phyloP scores from a whole-genome alignment of 2,888 invertebrate genomes.

The Athrips mouffetella region DNA sequence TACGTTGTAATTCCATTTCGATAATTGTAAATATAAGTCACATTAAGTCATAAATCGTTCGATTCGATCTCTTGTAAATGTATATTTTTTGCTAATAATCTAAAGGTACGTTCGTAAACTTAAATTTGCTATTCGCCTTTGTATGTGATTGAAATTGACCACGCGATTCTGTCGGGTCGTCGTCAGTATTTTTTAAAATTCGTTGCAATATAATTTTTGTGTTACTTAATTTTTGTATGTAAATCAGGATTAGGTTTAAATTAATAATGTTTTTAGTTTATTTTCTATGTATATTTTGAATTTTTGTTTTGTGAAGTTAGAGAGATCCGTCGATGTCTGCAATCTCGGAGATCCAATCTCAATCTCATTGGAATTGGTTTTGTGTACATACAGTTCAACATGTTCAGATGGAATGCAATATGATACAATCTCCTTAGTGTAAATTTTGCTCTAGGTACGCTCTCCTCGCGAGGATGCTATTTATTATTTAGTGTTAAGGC shows the following conservation, averaged over 20 bases:
- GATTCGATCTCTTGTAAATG: slow-evolving; percentile 78
- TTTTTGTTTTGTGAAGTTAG: slow-evolving; percentile 45
- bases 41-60: slow-evolving; percentile 72
- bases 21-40: slow-evolving; percentile 76
- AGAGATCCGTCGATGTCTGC: slow-evolving; percentile 61
- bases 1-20: slow-evolving; percentile 75
- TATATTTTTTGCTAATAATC: slow-evolving; percentile 71
- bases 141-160: slow-evolving; percentile 36
- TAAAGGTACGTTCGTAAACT: slow-evolving; percentile 40
- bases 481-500: slow-evolving; percentile 76
- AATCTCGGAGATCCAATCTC: slow-evolving; percentile 76
- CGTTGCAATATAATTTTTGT: slow-evolving; percentile 71
- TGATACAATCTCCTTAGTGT: slow-evolving; percentile 71
- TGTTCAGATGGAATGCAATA: slow-evolving; percentile 65
- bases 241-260: slow-evolving; percentile 65
- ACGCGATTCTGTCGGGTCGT: slow-evolving; percentile 35
- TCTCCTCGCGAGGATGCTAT: slow-evolving; percentile 68
- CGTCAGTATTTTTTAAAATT: slow-evolving; percentile 54
- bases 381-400: slow-evolving; percentile 61
- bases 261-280: slow-evolving; percentile 52
- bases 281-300: slow-evolving; percentile 71
- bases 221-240: slow-evolving; percentile 70
- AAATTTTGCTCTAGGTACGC: slow-evolving; percentile 69
- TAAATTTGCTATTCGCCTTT: slow-evolving; percentile 41
- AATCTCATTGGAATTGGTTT: slow-evolving; percentile 64